Evolutionary conservation across 2,113 vertebrate species (phyloP).

Genomic region (Osmerus mordax): DNA sequence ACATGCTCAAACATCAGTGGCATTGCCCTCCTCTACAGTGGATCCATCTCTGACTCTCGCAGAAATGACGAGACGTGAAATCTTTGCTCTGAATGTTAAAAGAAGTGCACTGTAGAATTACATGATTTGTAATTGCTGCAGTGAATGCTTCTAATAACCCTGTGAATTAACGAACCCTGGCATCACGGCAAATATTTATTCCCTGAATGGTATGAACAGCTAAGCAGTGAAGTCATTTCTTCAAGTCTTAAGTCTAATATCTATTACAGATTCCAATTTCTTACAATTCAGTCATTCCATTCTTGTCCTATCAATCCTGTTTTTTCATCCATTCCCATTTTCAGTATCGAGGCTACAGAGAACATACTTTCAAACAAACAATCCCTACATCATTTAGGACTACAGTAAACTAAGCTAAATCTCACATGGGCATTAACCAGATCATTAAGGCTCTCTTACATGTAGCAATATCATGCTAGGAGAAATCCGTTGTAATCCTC

Average conservation of each 20-base stretch:
- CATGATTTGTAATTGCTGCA: conserved; percentile 62
- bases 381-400: conserved; percentile 34
- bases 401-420: conserved; percentile 26
- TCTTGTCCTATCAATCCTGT: no score
- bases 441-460: conserved; percentile 37
- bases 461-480: conserved; percentile 34
- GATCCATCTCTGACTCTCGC: conserved; percentile 13
- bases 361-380: conserved; percentile 17
- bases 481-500: conserved; percentile 65
- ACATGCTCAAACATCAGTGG: background rate
- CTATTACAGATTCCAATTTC: no score
- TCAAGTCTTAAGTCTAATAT: conserved; percentile 4
- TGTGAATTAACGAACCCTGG: conserved; percentile 48
- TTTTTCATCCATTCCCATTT: no score
- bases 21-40: conserved; percentile 32
- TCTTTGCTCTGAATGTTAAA: conserved; percentile 52
- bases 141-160: conserved; percentile 48
- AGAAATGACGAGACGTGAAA: conserved; percentile 31
- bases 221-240: background rate
- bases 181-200: conserved; percentile 49
- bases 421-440: conserved; percentile 41
- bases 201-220: no score
- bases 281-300: no score
- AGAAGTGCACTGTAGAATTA: conserved; percentile 48
- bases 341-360: conserved; percentile 3